Conservation (phyloP, 2,888 invertebrate species). For the Heliconius hortense region DNA sequence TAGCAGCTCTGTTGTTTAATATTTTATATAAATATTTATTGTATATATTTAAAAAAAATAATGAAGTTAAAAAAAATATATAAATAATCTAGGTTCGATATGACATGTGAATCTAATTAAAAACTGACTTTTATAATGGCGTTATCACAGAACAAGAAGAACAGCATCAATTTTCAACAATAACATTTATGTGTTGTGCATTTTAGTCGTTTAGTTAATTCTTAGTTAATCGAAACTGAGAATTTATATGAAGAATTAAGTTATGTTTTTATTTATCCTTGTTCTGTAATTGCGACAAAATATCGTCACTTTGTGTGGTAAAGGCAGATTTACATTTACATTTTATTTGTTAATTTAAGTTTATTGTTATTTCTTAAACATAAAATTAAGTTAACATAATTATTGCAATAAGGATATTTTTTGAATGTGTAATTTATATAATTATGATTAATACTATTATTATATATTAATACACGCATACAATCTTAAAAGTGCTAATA, state of each 20-base stretch:
- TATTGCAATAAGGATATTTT: slow-evolving; percentile 3
- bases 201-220: too few species aligned
- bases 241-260: too few species aligned
- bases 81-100: not conserved
- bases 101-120: not conserved
- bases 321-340: not conserved
- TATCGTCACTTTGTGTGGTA: not conserved
- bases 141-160: too few species aligned
- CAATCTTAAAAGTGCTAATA: not conserved
- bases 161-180: too few species aligned
- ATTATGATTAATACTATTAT: not conserved
- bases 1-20: slow-evolving; percentile 86
- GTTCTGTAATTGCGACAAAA: not conserved
- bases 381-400: not conserved
- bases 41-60: too few species aligned
- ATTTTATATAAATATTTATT: not conserved
- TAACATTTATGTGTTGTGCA: too few species aligned
- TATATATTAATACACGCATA: not conserved
- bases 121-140: not conserved
- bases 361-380: not conserved
- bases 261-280: too few species aligned
- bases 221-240: too few species aligned
- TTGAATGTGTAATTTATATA: not conserved
- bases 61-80: too few species aligned
- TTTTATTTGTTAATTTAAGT: not conserved